These are phyloP conservation scores for Takifugu bimaculatus DNA, from an alignment of 2,113 vertebrate genomes.

Conservation along the genomic window DNA sequence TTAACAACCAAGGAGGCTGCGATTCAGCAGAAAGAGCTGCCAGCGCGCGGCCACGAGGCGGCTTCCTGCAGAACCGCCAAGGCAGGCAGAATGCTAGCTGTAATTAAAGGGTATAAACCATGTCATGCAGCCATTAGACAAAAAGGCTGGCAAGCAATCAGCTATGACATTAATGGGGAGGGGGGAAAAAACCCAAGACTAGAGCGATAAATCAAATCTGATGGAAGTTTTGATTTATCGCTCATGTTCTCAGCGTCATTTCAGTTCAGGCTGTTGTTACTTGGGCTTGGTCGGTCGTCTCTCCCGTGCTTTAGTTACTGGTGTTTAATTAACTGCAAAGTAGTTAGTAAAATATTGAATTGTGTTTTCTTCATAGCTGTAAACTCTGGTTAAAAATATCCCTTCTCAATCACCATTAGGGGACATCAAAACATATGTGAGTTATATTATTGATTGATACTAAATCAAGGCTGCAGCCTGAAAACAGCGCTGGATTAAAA, in stretches of 20 bases:
- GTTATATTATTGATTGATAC: no score
- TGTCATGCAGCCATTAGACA: slow-evolving; percentile 68
- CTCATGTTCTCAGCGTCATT: not conserved
- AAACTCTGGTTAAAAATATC: no score
- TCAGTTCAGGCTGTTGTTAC: no score
- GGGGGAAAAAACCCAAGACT: slow-evolving; percentile 21
- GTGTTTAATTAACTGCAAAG: no score
- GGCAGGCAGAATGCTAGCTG: slow-evolving; percentile 75
- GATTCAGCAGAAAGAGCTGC: slow-evolving; percentile 73
- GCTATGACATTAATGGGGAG: slow-evolving; percentile 70
- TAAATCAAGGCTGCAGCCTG: no score
- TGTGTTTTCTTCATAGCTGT: no score
- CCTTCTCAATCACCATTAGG: no score
- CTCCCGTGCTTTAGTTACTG: no score
- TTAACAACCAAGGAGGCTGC: slow-evolving; percentile 68
- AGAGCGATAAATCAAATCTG: slow-evolving; percentile 63
- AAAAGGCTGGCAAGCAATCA: slow-evolving; percentile 76
- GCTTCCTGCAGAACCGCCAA: slow-evolving; percentile 68
- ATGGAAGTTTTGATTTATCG: slow-evolving; percentile 54
- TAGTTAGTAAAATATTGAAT: no score
- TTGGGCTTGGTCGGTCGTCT: no score
- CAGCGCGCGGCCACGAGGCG: slow-evolving; percentile 60
- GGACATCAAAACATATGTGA: no score
- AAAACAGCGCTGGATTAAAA: no score
- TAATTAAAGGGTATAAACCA: slow-evolving; percentile 84